Evolutionary conservation across 2,797 vertebrate genomes (phyloP).

Genomic region (Gobio occitaniae): DNA sequence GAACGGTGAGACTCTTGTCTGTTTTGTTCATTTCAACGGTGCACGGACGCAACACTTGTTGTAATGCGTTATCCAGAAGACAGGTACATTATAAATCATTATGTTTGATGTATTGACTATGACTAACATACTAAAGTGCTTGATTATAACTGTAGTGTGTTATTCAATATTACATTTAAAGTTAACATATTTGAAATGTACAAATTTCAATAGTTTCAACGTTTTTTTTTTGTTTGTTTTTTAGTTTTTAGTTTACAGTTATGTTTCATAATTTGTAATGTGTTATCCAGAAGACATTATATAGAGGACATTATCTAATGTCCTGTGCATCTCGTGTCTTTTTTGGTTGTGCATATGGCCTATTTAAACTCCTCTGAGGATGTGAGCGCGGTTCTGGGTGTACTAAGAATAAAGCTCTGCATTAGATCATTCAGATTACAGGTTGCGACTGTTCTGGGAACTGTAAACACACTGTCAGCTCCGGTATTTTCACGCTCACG

Average conservation of each 20-base stretch:
- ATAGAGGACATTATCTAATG: neutral
- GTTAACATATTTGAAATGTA: neutral
- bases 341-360: conserved; percentile 49
- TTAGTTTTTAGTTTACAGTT: neutral
- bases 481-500: neutral
- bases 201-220: neutral
- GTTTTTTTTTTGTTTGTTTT: too few relatives aligned
- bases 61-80: neutral
- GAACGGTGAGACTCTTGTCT: conserved; percentile 77
- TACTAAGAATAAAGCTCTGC: conserved; percentile 57
- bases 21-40: neutral
- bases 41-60: neutral
- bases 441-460: conserved; percentile 15
- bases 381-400: conserved; percentile 4
- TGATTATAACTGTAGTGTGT: neutral
- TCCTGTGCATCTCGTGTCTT: conserved; percentile 14
- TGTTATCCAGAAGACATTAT: neutral
- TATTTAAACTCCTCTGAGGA: conserved; percentile 53
- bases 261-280: neutral
- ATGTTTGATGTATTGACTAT: neutral
- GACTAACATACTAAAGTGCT: neutral
- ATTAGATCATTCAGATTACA: conserved; percentile 39
- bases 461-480: conserved; percentile 12
- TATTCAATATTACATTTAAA: neutral
- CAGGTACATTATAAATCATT: neutral